These are phyloP conservation scores for Eriosoma lanigerum DNA, from an alignment of 1,140 invertebrate genomes.

Conservation along the genomic window DNA sequence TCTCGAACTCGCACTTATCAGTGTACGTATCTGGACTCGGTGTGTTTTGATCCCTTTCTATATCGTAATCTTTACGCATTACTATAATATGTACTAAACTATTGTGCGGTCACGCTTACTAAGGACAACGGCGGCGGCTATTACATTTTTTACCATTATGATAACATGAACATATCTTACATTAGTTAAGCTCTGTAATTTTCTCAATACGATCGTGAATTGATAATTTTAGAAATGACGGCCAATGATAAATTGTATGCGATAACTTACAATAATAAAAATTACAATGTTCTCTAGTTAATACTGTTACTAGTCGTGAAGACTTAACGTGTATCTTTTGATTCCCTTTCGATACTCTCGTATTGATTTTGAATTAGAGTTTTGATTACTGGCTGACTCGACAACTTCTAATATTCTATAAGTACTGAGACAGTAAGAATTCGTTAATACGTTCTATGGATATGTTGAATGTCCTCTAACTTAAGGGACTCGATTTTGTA, in stretches of 20 bases:
- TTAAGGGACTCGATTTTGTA: background rate
- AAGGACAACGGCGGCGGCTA: background rate
- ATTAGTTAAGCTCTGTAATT: background rate
- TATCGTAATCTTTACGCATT: too few relatives aligned
- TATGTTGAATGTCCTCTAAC: background rate
- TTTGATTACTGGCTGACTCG: background rate
- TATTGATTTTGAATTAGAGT: background rate
- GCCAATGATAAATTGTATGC: background rate
- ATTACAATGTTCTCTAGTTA: background rate
- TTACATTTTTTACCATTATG: background rate
- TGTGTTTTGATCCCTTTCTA: too few relatives aligned
- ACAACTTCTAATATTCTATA: too few relatives aligned
- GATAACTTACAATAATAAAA: background rate
- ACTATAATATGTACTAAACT: background rate
- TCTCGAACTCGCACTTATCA: background rate
- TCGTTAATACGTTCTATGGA: background rate
- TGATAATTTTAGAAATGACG: background rate
- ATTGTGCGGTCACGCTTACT: background rate
- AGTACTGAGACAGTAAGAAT: background rate
- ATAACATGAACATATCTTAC: background rate
- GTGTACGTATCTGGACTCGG: background rate
- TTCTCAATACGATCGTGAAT: background rate
- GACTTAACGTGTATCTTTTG: background rate
- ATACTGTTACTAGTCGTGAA: too few relatives aligned
- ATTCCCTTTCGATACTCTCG: background rate